Conservation (phyloP, 2,888 invertebrate species). For the Rhaphigaster nebulosa region DNA sequence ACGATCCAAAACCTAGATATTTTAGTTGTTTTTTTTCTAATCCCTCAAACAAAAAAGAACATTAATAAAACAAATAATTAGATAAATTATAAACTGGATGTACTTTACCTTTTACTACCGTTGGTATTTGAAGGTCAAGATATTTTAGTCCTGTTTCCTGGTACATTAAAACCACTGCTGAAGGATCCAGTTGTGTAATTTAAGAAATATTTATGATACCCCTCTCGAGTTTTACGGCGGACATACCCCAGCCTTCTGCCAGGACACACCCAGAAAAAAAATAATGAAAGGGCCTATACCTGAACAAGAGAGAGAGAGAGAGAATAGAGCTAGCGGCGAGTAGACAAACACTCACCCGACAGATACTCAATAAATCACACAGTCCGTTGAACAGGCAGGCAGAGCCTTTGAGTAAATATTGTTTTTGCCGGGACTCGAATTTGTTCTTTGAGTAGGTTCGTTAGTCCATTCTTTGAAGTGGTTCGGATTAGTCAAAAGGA, state of each 20-base stretch:
- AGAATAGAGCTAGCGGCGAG: neutral
- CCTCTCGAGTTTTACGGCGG: neutral
- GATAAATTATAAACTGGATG: too few relatives aligned
- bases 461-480: conserved; percentile 17
- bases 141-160: neutral
- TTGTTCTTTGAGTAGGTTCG: conserved; percentile 20
- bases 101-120: too few relatives aligned
- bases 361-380: conserved; percentile 20
- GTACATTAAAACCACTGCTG: neutral
- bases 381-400: neutral
- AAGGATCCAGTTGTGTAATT: neutral
- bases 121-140: too few relatives aligned
- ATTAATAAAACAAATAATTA: too few relatives aligned
- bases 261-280: conserved; percentile 27
- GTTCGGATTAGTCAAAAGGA: conserved; percentile 15
- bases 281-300: neutral
- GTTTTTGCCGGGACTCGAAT: neutral
- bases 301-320: neutral
- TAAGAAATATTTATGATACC: neutral
- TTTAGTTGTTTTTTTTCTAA: too few relatives aligned
- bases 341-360: neutral
- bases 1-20: too few relatives aligned
- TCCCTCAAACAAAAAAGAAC: too few relatives aligned
- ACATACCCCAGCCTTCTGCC: neutral
- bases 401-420: neutral